Evolutionary conservation across 2,888 invertebrate species (phyloP).

Genomic region (Calameuta idolon): DNA sequence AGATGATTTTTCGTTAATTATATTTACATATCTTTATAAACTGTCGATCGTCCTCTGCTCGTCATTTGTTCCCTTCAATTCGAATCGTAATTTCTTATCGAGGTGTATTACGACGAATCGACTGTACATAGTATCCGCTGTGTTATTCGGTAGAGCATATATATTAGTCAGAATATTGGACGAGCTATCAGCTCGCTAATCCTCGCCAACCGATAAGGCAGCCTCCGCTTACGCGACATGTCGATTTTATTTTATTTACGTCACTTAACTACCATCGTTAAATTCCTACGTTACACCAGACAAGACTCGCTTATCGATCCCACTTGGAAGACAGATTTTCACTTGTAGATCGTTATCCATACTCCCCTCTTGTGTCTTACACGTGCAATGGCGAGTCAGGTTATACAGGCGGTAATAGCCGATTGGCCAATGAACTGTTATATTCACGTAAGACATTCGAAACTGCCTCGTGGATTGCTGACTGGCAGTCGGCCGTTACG

Average conservation of each 20-base stretch:
- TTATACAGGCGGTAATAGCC: background rate
- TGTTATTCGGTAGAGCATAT: slow-evolving; percentile 13
- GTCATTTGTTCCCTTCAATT: background rate
- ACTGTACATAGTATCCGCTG: background rate
- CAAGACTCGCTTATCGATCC: background rate
- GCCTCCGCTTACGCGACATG: slow-evolving; percentile 15
- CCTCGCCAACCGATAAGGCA: slow-evolving; percentile 19
- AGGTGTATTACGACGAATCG: background rate
- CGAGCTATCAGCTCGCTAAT: slow-evolving; percentile 22
- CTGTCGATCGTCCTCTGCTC: background rate
- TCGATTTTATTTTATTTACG: slow-evolving; percentile 20
- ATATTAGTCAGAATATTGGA: slow-evolving; percentile 24
- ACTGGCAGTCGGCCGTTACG: background rate
- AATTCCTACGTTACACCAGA: background rate
- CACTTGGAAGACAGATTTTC: background rate
- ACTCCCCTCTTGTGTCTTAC: background rate
- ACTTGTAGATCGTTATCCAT: background rate
- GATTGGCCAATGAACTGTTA: background rate
- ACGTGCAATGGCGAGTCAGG: background rate
- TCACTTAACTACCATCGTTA: slow-evolving; percentile 12
- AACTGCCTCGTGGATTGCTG: background rate
- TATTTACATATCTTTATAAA: background rate
- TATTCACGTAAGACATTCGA: background rate
- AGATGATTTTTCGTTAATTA: background rate
- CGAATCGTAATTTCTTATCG: background rate